Base-by-base conservation (phyloP, 1,140 invertebrate species). In the Drosophila nikananu region DNA sequence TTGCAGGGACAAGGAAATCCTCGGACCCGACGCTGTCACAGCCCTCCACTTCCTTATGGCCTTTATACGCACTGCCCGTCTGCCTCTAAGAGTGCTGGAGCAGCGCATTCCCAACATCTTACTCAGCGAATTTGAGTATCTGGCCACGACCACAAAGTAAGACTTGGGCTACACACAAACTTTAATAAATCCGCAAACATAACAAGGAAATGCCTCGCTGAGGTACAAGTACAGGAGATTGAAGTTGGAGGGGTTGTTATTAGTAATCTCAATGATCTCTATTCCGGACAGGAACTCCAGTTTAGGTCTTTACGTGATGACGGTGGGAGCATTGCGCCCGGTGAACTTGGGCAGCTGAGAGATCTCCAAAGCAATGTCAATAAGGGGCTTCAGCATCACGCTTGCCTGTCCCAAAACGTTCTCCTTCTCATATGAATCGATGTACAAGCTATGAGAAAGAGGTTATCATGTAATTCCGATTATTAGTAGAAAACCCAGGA, bases 261-360 rank as follows among this genome's bases (percentile, higher is more conserved):
- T 32, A 32, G 42, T 75, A 76, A 60, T 41, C 49, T 60, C 55
- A 44, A n/a, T 48, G 19, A 27, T 49, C 13, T 57, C 54, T 13
- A 39, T 35, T 19, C 32, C 44, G 12, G 9, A 12, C 23, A 17
- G 37, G n/a, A 32, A 42, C 39, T 37, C 17, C 21, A 12, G 13
- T 6, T 25, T 6, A n/a, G 35, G 15, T 57, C 9, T 30, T 96
- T 98, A 99, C 87, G 99, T 99, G 83, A 99, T 99, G 32, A 99
- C 99, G 65, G 98, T 99, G 76, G 99, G 99, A 68, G 95, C 94
- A 66, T 97, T 94, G 54, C 99, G 95, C 27, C 97, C 98, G 7
- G 98, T 99, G 91, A 96, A 96, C 82, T 97, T 95, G 80, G 95
- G 94, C 39, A 99, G 94, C 93, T 98, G 95, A 4, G 97, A 97